Evolutionary conservation across 1,140 invertebrate species (phyloP), one percentile per base, ranked within the genome.

Genomic region (Drosophila ananassae): DNA sequence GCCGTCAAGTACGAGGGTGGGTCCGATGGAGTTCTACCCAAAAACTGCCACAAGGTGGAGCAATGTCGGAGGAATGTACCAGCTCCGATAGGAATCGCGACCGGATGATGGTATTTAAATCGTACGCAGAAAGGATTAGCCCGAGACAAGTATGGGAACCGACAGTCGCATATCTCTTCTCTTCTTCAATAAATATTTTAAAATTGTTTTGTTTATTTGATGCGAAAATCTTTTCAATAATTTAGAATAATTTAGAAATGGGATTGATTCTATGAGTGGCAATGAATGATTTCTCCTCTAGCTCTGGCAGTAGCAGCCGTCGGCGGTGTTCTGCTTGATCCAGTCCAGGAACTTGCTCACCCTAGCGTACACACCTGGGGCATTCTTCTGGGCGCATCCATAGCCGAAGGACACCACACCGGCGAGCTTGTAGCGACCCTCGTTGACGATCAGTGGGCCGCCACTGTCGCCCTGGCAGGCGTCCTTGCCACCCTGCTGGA

Each of bases 401-500:
- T 93, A 94, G 0, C 96, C 96, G 73, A 94, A 97, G 10, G 95
- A 96, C 0, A 96, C 95, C 0, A 97, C 93, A 1, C 96, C 89
- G 4, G 96, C 92, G 21, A 91, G 80, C 48, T 91, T 89, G 50
- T 64, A 91, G 53, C 83, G 81, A 25, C 78, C 87, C 30, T 89
- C 83, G 63, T 87, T 75, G 52, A 90, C 79, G 64, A 91, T 91
- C 63, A 91, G 30, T 0, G 90, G 90, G n/a, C 90, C 90, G 21
- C 90, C 90, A 53, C 78, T 91, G 50, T 91, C 87, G 4, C 87
- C 96, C 93, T 98, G 97, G 91, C 97, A 98, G 46, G 97, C 97
- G 84, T 98, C 97, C 66, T 96, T 96, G 6, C 97, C 97, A 4
- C 97, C 97, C 74, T 97, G 94, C 81, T 97, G 95, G 5, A 95